These are phyloP conservation scores for Taxidea taxus DNA, from an alignment of 2,113 vertebrate genomes.

Conservation along the genomic window DNA sequence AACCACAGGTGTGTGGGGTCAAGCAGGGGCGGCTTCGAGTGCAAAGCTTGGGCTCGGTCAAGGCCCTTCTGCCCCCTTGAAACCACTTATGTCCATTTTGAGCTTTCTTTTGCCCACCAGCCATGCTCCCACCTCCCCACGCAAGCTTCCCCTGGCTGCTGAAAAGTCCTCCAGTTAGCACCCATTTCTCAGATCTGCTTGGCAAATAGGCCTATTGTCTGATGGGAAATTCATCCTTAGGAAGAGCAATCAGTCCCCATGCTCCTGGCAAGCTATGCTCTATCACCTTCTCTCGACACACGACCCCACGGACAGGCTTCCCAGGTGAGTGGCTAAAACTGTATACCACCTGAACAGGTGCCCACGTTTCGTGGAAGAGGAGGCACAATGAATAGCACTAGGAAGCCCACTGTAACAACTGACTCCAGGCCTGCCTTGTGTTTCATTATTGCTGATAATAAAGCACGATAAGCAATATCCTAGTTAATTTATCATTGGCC, in stretches of 20 bases:
- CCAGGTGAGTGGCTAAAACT: background rate
- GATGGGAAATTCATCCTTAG: background rate
- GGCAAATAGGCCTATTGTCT: background rate
- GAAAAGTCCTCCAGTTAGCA: background rate
- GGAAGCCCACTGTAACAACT: background rate
- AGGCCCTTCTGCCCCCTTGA: background rate
- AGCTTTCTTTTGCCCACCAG: background rate
- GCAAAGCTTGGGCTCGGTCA: background rate
- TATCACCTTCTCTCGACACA: background rate
- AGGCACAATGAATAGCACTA: background rate
- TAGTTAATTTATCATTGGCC: slow-evolving; percentile 69
- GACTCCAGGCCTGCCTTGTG: slow-evolving; percentile 27
- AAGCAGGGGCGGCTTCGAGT: background rate
- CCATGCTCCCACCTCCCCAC: fast-evolving
- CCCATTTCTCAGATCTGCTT: slow-evolving; percentile 26
- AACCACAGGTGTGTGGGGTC: background rate
- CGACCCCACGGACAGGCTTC: background rate
- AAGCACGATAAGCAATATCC: slow-evolving; percentile 67
- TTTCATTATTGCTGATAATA: slow-evolving; percentile 68
- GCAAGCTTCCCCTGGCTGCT: background rate
- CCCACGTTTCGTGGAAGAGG: background rate
- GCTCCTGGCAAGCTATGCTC: background rate
- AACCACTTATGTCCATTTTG: background rate
- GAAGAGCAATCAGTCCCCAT: background rate
- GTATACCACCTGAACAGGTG: background rate